Evolutionary conservation across 2,888 invertebrate species (phyloP).

Genomic region (Scelioninae gen. 1): DNA sequence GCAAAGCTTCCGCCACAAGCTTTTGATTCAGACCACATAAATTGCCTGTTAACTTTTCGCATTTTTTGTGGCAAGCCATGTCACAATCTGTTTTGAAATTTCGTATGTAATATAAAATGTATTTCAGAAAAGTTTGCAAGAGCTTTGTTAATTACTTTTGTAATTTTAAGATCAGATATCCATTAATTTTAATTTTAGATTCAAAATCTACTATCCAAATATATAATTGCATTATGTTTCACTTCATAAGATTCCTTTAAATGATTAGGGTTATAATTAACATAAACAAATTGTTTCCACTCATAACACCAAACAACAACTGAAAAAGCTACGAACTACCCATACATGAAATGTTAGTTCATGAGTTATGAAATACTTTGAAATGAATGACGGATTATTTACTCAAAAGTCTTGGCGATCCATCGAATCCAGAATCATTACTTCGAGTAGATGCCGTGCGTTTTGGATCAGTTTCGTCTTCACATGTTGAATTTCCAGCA

Average conservation of each 20-base stretch:
- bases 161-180: slow-evolving; percentile 13
- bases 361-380: slow-evolving; percentile 60
- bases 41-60: too few relatives aligned
- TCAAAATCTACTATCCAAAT: neutral
- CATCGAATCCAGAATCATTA: slow-evolving; percentile 93
- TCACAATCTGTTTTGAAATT: too few relatives aligned
- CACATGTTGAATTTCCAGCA: slow-evolving; percentile 80
- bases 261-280: neutral
- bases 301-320: neutral
- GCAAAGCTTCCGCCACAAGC: too few relatives aligned
- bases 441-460: slow-evolving; percentile 90
- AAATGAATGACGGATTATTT: slow-evolving; percentile 73
- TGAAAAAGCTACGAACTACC: slow-evolving; percentile 38
- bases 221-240: neutral
- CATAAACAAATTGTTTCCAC: too few relatives aligned
- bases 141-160: slow-evolving; percentile 60
- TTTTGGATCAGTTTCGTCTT: slow-evolving; percentile 85
- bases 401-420: slow-evolving; percentile 83
- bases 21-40: too few relatives aligned
- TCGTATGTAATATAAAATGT: too few relatives aligned
- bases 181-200: slow-evolving; percentile 13
- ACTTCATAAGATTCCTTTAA: neutral
- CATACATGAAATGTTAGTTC: slow-evolving; percentile 51
- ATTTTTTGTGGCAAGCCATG: too few relatives aligned
- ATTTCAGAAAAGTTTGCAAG: slow-evolving; percentile 69